These are phyloP conservation scores for Mesopsocus fuscifrons DNA, from an alignment of 2,888 invertebrate genomes.

Conservation along the genomic window DNA sequence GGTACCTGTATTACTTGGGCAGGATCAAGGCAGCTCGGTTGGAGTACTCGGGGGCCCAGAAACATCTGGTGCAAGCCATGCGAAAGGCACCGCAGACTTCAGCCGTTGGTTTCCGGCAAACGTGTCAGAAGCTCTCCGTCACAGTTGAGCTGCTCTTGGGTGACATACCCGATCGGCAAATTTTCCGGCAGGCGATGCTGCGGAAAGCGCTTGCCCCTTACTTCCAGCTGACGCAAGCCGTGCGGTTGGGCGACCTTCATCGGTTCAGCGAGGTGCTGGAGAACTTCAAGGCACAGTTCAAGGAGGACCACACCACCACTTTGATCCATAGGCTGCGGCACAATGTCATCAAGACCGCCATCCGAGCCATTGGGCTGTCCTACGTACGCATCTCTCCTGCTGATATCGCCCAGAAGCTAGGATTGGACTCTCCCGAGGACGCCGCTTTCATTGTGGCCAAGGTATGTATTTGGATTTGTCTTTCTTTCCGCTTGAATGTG, in stretches of 20 bases:
- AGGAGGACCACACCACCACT: constrained; percentile 87
- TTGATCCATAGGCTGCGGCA: constrained; percentile 88
- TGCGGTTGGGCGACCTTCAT: constrained; percentile 84
- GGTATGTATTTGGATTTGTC: no score
- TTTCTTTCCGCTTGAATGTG: no score
- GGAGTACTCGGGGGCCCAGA: constrained; percentile 94
- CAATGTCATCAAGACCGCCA: constrained; percentile 97
- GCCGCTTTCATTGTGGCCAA: constrained; percentile 98
- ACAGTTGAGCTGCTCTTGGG: constrained; percentile 89
- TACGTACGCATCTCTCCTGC: constrained; percentile 91
- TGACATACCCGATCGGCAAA: constrained; percentile 91
- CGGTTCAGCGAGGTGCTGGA: constrained; percentile 86
- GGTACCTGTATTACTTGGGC: constrained; percentile 91
- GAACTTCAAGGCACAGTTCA: constrained; percentile 79
- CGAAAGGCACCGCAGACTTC: constrained; percentile 95
- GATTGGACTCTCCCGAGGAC: constrained; percentile 89
- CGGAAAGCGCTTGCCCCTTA: constrained; percentile 84
- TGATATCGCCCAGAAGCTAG: constrained; percentile 86
- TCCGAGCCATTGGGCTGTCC: constrained; percentile 86
- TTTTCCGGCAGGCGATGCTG: constrained; percentile 81
- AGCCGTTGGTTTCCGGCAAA: constrained; percentile 97
- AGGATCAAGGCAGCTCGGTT: constrained; percentile 95
- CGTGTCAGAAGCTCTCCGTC: constrained; percentile 85
- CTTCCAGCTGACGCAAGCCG: constrained; percentile 93
- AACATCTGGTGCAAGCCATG: constrained; percentile 83